Base-by-base conservation (phyloP, 2,888 invertebrate genomes). In the Beris morrisii region DNA sequence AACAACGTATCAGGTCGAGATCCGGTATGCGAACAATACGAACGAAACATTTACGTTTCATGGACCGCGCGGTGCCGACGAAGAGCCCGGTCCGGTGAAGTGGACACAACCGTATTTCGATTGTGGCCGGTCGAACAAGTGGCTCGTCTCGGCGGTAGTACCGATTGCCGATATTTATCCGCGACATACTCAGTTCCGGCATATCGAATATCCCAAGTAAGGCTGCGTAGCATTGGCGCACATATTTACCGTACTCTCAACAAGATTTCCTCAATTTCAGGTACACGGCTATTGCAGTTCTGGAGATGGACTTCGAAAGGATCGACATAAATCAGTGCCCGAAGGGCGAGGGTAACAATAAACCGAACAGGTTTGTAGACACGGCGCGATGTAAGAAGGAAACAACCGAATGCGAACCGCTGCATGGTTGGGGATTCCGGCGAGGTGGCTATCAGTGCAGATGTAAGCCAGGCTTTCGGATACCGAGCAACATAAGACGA, bases 241-340 rank as follows among this genome's bases (percentile, higher is more conserved):
- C 6, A 22, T 5, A 48, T 48, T 11, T 56, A 5, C 46, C 5
- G 12, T 11, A 12, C 6, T 15, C 15, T n/a, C 2, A 48, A 4
- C 5, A 32, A 31, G 6, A 32, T 30, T 13, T 30, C 4, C 31
- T 65, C 28, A 11, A 22, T 59, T 15, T 31, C 72, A 92, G 94
- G 72, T 95, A 95, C 77, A 95, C 96, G 2, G 97, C 94, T 46
- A 90, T 91, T 15, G 88, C 94, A 0, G 95, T 96, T 0, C 85
- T 96, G 80, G 97, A 97, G 85, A 90, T 97, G 87, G 97, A 98
- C 78, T 95, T 93, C 79, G 95, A 97, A 72, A 85, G 96, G 75
- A 91, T 98, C 78, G 97, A 98, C 76, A 95, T 98, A 79, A 98
- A 98, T 83, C 97, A 97, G 75, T 98, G 97, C 84, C 96, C 97